These are phyloP conservation scores for Recurvirostra avosetta DNA, from an alignment of 2,113 vertebrate genomes.

Conservation along the genomic window DNA sequence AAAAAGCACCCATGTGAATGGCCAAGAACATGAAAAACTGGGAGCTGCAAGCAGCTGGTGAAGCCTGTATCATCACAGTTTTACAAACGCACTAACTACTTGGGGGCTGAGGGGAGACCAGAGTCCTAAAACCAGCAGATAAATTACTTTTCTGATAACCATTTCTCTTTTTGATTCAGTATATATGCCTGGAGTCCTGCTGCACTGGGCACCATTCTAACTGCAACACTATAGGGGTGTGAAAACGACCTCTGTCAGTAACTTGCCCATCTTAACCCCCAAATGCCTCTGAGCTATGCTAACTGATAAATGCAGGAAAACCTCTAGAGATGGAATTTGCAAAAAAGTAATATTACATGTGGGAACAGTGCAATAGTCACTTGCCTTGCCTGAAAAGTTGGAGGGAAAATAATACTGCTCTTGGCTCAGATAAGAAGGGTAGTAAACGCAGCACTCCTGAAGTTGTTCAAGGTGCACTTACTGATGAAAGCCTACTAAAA, in stretches of 20 bases:
- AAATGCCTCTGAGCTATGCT: neutral
- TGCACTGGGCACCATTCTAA: neutral
- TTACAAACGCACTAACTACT: neutral
- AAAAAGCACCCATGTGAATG: neutral
- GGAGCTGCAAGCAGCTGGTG: neutral
- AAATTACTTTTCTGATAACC: neutral
- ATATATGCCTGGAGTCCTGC: neutral
- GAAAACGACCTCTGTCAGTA: neutral
- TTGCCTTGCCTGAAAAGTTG: neutral
- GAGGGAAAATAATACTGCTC: neutral
- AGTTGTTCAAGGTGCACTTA: neutral
- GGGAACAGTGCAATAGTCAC: neutral
- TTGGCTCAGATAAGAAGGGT: neutral
- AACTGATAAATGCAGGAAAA: neutral
- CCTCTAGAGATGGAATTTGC: neutral
- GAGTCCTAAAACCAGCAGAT: neutral
- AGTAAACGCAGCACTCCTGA: neutral
- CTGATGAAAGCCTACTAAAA: neutral
- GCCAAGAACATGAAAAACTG: neutral
- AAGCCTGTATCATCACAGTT: neutral
- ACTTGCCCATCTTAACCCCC: neutral
- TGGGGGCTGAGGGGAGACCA: neutral
- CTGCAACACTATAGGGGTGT: neutral
- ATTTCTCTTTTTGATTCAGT: neutral
- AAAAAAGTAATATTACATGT: neutral